Evolutionary conservation across 2,888 invertebrate species (phyloP).

Genomic region (Drosophila anomalipes): DNA sequence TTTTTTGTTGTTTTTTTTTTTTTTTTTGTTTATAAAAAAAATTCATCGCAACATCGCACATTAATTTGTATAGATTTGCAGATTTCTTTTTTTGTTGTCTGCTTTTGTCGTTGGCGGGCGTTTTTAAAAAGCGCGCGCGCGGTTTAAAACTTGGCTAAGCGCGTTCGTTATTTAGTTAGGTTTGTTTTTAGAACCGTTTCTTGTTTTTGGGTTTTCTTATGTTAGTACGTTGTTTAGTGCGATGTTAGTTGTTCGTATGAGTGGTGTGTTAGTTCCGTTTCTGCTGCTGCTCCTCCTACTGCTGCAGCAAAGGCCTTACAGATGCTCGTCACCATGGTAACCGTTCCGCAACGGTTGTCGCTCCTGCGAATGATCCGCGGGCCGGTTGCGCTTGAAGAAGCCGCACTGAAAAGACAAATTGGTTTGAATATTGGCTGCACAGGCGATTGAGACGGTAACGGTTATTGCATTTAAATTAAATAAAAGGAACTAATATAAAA

Average conservation of each 20-base stretch:
- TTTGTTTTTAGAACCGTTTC: constrained; percentile 35
- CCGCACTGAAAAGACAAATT: constrained; percentile 89
- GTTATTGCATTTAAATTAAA: neutral
- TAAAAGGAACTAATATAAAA: neutral
- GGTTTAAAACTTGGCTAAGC: constrained; percentile 57
- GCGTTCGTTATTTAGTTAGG: constrained; percentile 44
- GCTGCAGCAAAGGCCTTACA: constrained; percentile 85
- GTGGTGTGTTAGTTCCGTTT: constrained; percentile 18
- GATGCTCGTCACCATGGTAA: constrained; percentile 91
- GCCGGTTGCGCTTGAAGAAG: constrained; percentile 96
- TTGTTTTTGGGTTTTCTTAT: constrained; percentile 24
- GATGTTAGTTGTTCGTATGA: constrained; percentile 68
- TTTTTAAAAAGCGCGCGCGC: constrained; percentile 26
- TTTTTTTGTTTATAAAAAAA: constrained; percentile 36
- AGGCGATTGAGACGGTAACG: neutral
- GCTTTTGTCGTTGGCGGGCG: constrained; percentile 19
- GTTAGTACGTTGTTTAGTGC: constrained; percentile 70
- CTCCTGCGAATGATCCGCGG: constrained; percentile 91
- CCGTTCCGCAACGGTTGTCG: constrained; percentile 93
- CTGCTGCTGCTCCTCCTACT: constrained; percentile 8
- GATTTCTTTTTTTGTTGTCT: constrained; percentile 16
- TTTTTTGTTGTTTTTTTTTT: constrained; percentile 23
- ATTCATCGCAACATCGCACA: constrained; percentile 49
- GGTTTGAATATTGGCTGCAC: constrained; percentile 14
- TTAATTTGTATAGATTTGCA: constrained; percentile 12